These are phyloP conservation scores for Urocyon cinereoargenteus DNA, from an alignment of 2,797 vertebrate species.

Conservation along the genomic window DNA sequence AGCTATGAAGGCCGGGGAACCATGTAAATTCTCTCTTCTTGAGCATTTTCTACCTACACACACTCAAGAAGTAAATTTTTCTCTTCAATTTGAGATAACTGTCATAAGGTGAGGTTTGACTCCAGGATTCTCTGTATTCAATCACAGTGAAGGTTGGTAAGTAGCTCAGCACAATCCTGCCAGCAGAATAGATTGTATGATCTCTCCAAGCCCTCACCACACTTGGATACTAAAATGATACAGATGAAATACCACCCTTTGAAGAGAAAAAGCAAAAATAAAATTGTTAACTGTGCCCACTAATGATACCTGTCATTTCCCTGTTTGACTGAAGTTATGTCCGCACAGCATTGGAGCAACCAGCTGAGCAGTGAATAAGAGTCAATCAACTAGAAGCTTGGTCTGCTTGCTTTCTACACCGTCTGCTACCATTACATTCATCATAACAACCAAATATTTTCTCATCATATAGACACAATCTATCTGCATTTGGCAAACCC, in stretches of 20 bases:
- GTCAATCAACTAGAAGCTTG: not conserved
- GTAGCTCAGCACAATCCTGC: not conserved
- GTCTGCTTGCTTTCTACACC: not conserved
- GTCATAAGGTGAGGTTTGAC: not conserved
- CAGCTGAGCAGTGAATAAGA: not conserved
- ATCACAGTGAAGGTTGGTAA: not conserved
- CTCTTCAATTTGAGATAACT: not conserved
- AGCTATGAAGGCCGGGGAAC: not conserved
- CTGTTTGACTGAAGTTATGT: not conserved
- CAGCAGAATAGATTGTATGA: not conserved
- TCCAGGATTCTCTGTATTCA: not conserved
- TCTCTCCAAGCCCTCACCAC: not conserved
- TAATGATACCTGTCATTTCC: not conserved
- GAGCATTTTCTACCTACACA: not conserved
- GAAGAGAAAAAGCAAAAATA: not conserved
- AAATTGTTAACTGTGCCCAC: not conserved
- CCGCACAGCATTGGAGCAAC: not conserved
- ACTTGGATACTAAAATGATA: not conserved
- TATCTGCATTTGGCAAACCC: not conserved
- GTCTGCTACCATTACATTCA: not conserved
- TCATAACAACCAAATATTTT: not conserved
- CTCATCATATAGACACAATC: not conserved
- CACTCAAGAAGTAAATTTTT: slow-evolving; percentile 9
- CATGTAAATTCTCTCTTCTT: not conserved
- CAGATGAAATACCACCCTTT: not conserved